Evolutionary conservation across 2,113 vertebrate genomes (phyloP).

Genomic region (Orthonyx spaldingii): DNA sequence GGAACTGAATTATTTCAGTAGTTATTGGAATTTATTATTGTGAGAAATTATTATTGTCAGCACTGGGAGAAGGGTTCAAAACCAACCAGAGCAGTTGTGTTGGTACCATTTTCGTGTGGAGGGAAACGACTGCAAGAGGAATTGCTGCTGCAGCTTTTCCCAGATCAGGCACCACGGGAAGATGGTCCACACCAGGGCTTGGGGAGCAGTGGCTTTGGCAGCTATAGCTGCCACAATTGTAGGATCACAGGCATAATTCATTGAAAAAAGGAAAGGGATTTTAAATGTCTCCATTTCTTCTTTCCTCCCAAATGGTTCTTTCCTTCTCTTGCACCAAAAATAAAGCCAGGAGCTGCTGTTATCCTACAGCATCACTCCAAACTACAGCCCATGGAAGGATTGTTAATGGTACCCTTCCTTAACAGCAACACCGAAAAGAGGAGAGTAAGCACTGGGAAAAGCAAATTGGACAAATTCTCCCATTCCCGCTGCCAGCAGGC

Average conservation of each 20-base stretch:
- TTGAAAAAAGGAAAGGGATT: not conserved
- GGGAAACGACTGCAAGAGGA: not conserved
- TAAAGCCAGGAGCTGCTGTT: not conserved
- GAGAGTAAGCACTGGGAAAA: not conserved
- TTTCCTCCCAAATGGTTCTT: not conserved
- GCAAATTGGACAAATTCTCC: not conserved
- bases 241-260: not conserved
- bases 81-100: not conserved
- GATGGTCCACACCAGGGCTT: not conserved
- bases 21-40: not conserved
- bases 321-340: not conserved
- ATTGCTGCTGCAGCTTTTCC: not conserved
- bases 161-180: not conserved
- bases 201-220: not conserved
- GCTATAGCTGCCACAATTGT: not conserved
- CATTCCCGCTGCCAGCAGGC: rapidly evolving
- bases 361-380: not conserved
- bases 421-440: not conserved
- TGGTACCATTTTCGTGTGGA: not conserved
- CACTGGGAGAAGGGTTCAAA: not conserved
- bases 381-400: not conserved
- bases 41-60: not conserved
- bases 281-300: not conserved
- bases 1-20: not conserved
- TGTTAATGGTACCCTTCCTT: not conserved